A percentile compares a stretch with the other conserved stretches of the same genome.
Conservation (phyloP, 2,113 vertebrate species). For the Tetrax tetrax region DNA sequence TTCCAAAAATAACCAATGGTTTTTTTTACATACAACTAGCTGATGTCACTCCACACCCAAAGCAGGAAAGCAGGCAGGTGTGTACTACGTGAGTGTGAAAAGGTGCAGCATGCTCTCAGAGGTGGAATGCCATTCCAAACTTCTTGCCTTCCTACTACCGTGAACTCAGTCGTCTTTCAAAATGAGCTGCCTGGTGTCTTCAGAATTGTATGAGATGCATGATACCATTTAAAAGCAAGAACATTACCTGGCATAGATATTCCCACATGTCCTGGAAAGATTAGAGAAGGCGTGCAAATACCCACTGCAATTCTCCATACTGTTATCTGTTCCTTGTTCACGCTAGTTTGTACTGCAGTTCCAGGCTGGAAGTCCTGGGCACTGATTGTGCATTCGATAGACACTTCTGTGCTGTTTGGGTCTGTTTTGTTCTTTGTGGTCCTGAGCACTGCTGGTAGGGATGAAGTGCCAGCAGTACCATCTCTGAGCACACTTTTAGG, state of each 20-base stretch:
- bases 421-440: not conserved
- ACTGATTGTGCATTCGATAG: not conserved
- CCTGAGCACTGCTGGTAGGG: not conserved
- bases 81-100: not conserved
- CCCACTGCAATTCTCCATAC: not conserved
- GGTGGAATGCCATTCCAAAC: not conserved
- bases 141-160: not conserved
- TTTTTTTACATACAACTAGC: not conserved
- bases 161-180: not conserved
- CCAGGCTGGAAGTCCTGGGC: not conserved
- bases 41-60: not conserved
- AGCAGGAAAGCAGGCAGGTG: not conserved
- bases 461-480: not conserved
- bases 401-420: fast-evolving
- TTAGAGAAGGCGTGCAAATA: not conserved
- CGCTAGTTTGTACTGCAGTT: not conserved
- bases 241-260: not conserved
- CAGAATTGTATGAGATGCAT: not conserved
- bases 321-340: not conserved
- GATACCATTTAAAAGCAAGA: not conserved
- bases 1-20: not conserved
- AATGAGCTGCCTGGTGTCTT: not conserved
- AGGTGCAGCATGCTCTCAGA: not conserved
- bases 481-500: not conserved
- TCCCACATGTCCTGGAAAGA: not conserved